phyloP scores from a whole-genome alignment of 2,797 vertebrate species.

The Lycodopsis pacificus region DNA sequence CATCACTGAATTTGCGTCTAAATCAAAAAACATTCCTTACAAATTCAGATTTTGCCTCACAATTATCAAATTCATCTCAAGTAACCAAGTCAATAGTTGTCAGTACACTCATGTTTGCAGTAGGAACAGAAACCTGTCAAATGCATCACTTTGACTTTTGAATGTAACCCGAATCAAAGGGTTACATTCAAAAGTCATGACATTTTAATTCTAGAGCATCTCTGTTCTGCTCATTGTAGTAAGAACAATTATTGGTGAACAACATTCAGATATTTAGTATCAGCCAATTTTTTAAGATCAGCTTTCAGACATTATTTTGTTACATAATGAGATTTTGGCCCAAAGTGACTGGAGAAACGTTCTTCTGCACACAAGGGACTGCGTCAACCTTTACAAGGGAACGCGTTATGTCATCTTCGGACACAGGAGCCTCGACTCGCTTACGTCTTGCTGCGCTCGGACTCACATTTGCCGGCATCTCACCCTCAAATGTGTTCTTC shows the following conservation, averaged over 20 bases:
- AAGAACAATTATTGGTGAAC: not conserved
- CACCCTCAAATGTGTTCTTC: slow-evolving; percentile 14
- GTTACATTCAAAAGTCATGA: not conserved
- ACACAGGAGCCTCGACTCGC: slow-evolving; percentile 17
- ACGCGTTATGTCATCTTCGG: slow-evolving; percentile 11
- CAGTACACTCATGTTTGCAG: not conserved
- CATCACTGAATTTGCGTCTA: fast-evolving
- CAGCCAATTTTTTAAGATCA: slow-evolving; percentile 12
- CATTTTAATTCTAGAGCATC: not conserved
- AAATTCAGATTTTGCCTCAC: not conserved
- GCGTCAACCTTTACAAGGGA: slow-evolving; percentile 18
- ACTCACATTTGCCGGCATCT: slow-evolving; percentile 14
- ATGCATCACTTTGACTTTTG: not conserved
- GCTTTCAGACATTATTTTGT: slow-evolving; percentile 9
- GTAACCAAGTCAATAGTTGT: not conserved
- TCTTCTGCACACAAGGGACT: not conserved
- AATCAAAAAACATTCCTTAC: not conserved
- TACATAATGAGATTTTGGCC: slow-evolving; percentile 4
- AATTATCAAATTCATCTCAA: not conserved
- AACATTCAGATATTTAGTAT: slow-evolving; percentile 18
- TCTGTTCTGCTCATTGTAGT: not conserved
- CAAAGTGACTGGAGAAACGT: not conserved
- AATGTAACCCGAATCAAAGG: too few relatives aligned
- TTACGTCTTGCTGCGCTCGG: not conserved
- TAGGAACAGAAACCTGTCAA: not conserved